Percentiles rank a stretch among this genome's conserved stretches.
Evolutionary conservation across 2,797 vertebrate species (phyloP).

Genomic region (Anguilla pacifica): DNA sequence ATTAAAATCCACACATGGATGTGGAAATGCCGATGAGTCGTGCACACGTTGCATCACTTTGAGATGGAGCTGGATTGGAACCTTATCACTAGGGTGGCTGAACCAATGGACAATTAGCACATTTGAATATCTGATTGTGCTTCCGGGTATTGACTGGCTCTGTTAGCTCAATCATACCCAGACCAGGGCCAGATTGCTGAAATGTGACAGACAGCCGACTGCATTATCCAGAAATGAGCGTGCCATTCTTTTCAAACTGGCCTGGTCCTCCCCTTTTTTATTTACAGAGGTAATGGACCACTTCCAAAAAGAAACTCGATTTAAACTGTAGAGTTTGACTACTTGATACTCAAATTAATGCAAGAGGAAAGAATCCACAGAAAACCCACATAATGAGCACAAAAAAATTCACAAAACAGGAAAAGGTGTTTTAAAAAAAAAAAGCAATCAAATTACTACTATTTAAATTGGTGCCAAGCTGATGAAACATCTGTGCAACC

Average conservation of each 20-base stretch:
- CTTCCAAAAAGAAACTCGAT: background rate
- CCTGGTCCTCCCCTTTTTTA: background rate
- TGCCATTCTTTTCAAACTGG: background rate
- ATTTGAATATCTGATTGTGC: background rate
- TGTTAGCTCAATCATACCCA: background rate
- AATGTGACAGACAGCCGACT: background rate
- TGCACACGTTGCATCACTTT: too few species aligned
- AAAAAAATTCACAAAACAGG: background rate
- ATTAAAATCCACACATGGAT: too few species aligned
- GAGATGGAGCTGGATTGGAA: too few species aligned
- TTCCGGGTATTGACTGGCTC: background rate
- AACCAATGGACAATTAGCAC: background rate
- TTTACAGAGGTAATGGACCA: background rate
- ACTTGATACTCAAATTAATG: background rate
- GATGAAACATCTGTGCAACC: conserved; percentile 8
- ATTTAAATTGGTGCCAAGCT: background rate
- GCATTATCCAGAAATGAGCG: background rate
- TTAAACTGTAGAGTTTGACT: background rate
- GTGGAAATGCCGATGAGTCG: too few species aligned
- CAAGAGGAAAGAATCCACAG: background rate
- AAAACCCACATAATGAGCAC: background rate
- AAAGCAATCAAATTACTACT: background rate
- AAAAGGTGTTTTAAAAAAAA: conserved; percentile 1
- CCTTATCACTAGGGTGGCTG: background rate
- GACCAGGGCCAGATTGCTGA: background rate